Evolutionary conservation across 1,140 invertebrate genomes (phyloP), one percentile per base, ranked within the genome.

Genomic region (Drosophila azteca): DNA sequence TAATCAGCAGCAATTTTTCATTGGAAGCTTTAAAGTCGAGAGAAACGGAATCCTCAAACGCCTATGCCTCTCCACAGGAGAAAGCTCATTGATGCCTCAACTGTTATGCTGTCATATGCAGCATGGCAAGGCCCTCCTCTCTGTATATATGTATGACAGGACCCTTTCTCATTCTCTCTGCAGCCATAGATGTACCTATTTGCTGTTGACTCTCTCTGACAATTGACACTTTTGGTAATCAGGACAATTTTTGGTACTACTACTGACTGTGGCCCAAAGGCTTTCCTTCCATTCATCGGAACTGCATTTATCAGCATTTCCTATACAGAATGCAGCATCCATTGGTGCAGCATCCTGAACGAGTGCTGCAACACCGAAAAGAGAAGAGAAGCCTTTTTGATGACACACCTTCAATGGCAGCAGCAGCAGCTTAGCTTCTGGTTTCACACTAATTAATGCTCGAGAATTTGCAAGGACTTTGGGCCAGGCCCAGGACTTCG

Each of bases 231-330:
- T 26, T 66, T 77, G 41, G 43, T 57, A 54, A 65, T 55, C 35
- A 55, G 44, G 41, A 43, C 61, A 78, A 74, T 60, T 74, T 61
- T 74, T 61, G 35, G 3, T 11, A 35, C 1, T 11, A 11, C 31
- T 11, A 3, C 48, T 20, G n/a, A n/a, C n/a, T n/a, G n/a, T n/a
- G 22, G 8, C 52, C 43, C 41, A 46, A 75, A 63, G 67, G 59
- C 74, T 69, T 70, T 31, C 64, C 74, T 69, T 70, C 39, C 64
- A 50, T 64, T 77, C 51, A 65, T 73, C 73, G 67, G 65, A 73
- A 58, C 55, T 72, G 73, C 58, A 53, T 72, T 79, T 78, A 59
- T 74, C 63, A 68, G 60, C 35, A 65, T 54, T 57, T 39, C 35
- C 6, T 45, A 46, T 24, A 17, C 15, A 74, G 77, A 45, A 8